Percentiles rank a stretch among this genome's conserved stretches.
Conservation (phyloP, 2,113 vertebrate species). For the Sceloporus tristichus region DNA sequence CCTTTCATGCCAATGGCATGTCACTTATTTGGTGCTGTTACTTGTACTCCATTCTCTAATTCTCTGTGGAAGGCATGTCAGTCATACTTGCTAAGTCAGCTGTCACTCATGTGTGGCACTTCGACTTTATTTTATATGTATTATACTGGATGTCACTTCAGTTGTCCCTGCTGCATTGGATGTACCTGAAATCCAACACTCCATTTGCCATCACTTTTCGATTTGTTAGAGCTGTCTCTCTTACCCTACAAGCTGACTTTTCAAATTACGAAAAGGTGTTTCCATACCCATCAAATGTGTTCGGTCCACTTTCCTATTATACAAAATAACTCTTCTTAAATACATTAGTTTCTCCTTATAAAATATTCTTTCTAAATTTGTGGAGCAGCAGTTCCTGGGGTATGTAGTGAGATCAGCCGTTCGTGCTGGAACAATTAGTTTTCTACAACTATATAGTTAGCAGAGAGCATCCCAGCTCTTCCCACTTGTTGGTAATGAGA, state of each 20-base stretch:
- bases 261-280: slow-evolving; percentile 65
- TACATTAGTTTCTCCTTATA: background rate
- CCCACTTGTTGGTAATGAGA: background rate
- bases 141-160: slow-evolving; percentile 74
- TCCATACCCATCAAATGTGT: slow-evolving; percentile 53
- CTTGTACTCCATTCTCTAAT: slow-evolving; percentile 64
- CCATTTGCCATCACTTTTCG: slow-evolving; percentile 60
- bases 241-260: slow-evolving; percentile 65
- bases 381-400: background rate
- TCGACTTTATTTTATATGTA: slow-evolving; percentile 64
- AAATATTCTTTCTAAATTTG: slow-evolving; percentile 3
- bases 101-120: slow-evolving; percentile 69
- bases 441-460: background rate
- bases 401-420: background rate
- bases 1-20: slow-evolving; percentile 50
- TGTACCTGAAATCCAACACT: slow-evolving; percentile 70
- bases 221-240: slow-evolving; percentile 69
- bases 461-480: background rate
- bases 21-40: slow-evolving; percentile 69
- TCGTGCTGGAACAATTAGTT: background rate
- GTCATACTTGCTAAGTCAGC: slow-evolving; percentile 69
- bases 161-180: slow-evolving; percentile 69
- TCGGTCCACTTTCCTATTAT: slow-evolving; percentile 49
- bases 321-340: background rate
- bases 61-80: slow-evolving; percentile 70